Percentiles rank a stretch among this genome's conserved stretches.
Evolutionary conservation across 2,888 invertebrate genomes (phyloP).

Genomic region (Calephelis perditalis): DNA sequence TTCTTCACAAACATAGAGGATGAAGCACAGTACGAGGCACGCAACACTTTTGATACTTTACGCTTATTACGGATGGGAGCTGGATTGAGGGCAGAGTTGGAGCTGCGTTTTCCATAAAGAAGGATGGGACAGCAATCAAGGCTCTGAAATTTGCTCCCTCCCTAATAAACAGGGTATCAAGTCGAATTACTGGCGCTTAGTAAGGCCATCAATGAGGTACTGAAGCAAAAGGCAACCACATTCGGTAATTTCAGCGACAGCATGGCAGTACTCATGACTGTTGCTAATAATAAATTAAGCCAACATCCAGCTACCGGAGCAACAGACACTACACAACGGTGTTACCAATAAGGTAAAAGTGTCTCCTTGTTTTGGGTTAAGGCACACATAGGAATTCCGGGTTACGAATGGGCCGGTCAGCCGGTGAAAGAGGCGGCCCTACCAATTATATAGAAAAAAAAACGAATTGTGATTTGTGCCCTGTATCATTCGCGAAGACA

Average conservation of each 20-base stretch:
- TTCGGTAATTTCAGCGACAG: conserved; percentile 10
- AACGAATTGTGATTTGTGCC: no score
- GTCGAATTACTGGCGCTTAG: conserved; percentile 17
- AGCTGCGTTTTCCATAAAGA: neutral
- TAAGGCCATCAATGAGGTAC: neutral
- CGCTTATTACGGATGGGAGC: conserved; percentile 14
- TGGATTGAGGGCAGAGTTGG: conserved; percentile 19
- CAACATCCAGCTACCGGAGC: conserved; percentile 2
- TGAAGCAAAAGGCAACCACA: neutral
- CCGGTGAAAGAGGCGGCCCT: conserved; percentile 13
- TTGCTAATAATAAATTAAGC: neutral
- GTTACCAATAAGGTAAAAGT: no score
- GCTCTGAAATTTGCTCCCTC: neutral
- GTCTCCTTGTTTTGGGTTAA: conserved; percentile 19
- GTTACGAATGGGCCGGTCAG: conserved; percentile 13
- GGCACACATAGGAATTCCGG: conserved; percentile 19
- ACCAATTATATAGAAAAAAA: no score
- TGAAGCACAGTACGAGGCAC: neutral
- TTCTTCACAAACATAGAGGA: neutral
- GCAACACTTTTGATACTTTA: neutral
- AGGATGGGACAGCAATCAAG: neutral
- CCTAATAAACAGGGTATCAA: conserved; percentile 18
- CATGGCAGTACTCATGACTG: conserved; percentile 1
- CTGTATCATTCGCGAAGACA: no score
- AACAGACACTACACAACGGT: no score